Evolutionary conservation across 1,140 invertebrate genomes (phyloP).

Genomic region (Ceratosolen solmsi): DNA sequence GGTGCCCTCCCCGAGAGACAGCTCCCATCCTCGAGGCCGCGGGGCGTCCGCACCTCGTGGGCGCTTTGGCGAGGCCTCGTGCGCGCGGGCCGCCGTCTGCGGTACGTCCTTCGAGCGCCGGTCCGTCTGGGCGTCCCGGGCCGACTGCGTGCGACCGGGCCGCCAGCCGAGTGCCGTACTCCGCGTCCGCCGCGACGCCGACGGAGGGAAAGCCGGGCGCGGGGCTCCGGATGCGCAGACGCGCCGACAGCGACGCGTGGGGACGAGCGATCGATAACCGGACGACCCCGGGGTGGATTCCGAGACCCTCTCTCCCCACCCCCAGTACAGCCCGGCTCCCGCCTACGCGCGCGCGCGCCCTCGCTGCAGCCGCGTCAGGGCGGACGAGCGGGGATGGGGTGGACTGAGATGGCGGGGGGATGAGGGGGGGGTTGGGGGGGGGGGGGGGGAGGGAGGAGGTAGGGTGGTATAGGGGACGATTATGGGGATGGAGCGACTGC

Average conservation of each 20-base stretch:
- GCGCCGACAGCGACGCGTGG: neutral
- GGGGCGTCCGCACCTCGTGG: neutral
- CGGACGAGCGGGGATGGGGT: neutral
- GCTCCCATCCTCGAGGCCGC: constrained; percentile 44
- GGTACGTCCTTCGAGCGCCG: neutral
- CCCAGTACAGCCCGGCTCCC: neutral
- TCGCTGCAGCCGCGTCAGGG: neutral
- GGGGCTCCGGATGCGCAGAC: neutral
- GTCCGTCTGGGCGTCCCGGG: constrained; percentile 36
- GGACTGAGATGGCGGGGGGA: too few species aligned
- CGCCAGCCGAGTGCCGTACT: constrained; percentile 26
- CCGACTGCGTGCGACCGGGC: constrained; percentile 36
- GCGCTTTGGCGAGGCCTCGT: constrained; percentile 5
- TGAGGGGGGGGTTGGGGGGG: too few species aligned
- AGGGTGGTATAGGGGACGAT: too few species aligned
- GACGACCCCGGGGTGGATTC: constrained; percentile 8
- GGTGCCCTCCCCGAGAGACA: constrained; percentile 50
- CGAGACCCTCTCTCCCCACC: neutral
- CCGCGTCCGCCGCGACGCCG: constrained; percentile 4
- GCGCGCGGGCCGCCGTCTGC: constrained; percentile 14
- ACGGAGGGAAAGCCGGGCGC: constrained; percentile 10
- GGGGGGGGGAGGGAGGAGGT: too few species aligned
- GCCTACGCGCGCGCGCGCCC: neutral
- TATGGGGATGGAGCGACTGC: too few species aligned
- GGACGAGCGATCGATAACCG: constrained; percentile 9